phyloP scores from a whole-genome alignment of 2,888 invertebrate genomes.

The Monopis laevigella region DNA sequence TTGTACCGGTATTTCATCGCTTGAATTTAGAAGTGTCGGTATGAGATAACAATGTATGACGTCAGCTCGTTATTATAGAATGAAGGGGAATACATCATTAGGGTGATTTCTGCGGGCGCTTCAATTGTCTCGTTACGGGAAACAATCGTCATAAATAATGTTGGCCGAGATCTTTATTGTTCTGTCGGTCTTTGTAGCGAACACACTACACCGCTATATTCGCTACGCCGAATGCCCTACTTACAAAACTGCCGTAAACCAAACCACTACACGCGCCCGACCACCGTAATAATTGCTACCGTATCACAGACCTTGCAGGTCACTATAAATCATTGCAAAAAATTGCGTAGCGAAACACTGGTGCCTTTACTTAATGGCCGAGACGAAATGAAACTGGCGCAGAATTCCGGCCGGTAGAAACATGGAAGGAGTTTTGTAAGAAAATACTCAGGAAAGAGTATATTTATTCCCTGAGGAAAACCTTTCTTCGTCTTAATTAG shows the following conservation, averaged over 20 bases:
- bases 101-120: constrained; percentile 11
- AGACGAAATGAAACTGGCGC: constrained; percentile 23
- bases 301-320: constrained; percentile 22
- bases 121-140: constrained; percentile 31
- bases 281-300: constrained; percentile 7
- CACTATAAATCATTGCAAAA: constrained; percentile 33
- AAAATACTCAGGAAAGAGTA: constrained; percentile 21
- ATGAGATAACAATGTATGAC: neutral
- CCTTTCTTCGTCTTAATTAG: constrained; percentile 25
- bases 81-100: constrained; percentile 12
- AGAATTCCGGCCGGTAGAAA: constrained; percentile 19
- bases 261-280: constrained; percentile 2
- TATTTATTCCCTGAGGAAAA: constrained; percentile 29
- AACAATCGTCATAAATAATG: constrained; percentile 38
- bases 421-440: constrained; percentile 15
- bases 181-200: constrained; percentile 29
- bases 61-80: constrained; percentile 3
- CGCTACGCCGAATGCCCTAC: constrained; percentile 22
- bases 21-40: neutral
- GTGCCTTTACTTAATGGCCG: constrained; percentile 36
- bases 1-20: too few relatives aligned
- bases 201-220: constrained; percentile 17
- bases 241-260: constrained; percentile 9
- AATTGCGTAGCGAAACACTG: constrained; percentile 28
- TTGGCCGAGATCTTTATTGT: constrained; percentile 17